Percentiles rank a stretch among this genome's conserved stretches.
Evolutionary conservation across 30 jellyfish, hydroid and myxozoan genomes (phyloP).

Genomic region (Mastigias papua): DNA sequence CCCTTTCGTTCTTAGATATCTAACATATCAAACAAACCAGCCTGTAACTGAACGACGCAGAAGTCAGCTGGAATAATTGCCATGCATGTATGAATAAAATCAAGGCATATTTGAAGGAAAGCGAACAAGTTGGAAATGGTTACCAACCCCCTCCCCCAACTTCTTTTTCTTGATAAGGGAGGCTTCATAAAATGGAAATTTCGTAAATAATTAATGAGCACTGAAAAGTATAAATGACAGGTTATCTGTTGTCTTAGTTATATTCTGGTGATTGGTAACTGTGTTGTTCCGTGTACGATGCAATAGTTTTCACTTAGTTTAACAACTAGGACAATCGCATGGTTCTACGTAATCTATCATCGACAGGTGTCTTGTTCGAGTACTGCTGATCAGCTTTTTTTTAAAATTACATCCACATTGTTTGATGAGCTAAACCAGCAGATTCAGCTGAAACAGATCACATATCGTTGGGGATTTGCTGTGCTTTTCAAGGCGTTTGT

Average conservation of each 20-base stretch:
- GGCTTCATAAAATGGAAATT: not conserved
- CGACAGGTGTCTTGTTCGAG: not conserved
- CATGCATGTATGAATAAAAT: no score
- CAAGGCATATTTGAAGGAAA: no score
- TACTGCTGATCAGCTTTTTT: no score
- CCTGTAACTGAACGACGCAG: no score
- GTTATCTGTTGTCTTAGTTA: constrained; percentile 9
- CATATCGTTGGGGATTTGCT: not conserved
- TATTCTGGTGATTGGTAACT: not conserved
- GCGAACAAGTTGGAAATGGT: no score
- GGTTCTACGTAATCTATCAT: not conserved
- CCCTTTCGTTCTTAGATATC: no score
- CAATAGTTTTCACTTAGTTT: not conserved
- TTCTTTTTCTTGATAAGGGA: no score
- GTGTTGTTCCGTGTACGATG: not conserved
- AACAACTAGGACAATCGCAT: not conserved
- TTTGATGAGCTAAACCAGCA: not conserved
- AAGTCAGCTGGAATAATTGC: no score
- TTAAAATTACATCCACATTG: not conserved
- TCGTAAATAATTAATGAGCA: not conserved
- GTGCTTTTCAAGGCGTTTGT: not conserved
- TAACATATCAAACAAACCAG: no score
- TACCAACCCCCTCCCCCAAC: no score
- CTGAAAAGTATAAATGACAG: not conserved
- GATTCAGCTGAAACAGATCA: no score